Evolutionary conservation across 1,140 invertebrate genomes (phyloP), one percentile per base, ranked within the genome.

Genomic region (Aphaenogaster rudis): DNA sequence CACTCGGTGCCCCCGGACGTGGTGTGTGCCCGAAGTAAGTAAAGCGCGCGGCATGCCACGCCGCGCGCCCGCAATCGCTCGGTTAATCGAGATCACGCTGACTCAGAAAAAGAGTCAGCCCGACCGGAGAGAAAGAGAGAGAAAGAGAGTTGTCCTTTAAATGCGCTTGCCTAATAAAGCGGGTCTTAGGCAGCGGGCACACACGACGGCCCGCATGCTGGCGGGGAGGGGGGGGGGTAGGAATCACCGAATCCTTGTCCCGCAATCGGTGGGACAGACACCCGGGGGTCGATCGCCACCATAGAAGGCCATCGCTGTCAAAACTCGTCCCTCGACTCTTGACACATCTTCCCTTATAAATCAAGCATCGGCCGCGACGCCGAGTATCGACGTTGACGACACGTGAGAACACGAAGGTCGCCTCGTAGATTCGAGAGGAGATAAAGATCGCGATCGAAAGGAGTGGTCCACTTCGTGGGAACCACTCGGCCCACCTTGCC

Each of bases 11-110:
- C 86, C 84, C 86, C 69, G 79, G 82, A 82, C 57, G 72, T 33
- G 63, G 86, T 79, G 61, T 77, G 69, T 77, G 61, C 85, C 89
- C 81, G 85, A 72, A 84, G 86, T 77, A 63, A 89, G 89, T 82
- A 88, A 89, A 78, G 74, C 86, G 33, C 63, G 72, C 84, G 33
- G 57, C 63, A 59, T 45, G 72, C 59, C 59, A 7, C 59, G 54
- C 7, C 9, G 36, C 9, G 64, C 64, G 45, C 52, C n/a, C 72
- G 69, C 77, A 66, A 64, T 66, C 85, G 89, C 66, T 78, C 85
- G 77, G 72, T 72, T 91, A 91, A 92, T 92, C 91, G 84, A 90
- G 88, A 91, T 86, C 84, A 86, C 59, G 88, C 87, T 92, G 91
- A 92, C 89, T 92, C 80, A 67, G 61, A 81, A 84, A 61, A 57